Conservation (phyloP, 2,888 invertebrate genomes). For the Margaritifera margaritifera region DNA sequence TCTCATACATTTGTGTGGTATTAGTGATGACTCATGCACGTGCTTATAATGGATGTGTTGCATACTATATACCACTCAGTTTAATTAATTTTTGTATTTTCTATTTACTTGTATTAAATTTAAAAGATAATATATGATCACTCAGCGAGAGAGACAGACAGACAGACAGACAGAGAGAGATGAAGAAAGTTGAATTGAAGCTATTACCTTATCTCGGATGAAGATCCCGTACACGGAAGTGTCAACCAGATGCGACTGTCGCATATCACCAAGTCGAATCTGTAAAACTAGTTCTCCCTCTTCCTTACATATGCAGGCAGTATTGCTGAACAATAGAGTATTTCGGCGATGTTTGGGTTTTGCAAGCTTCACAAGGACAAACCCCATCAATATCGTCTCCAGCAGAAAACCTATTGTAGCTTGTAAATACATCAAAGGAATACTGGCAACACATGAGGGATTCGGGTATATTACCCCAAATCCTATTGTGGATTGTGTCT, state of each 20-base stretch:
- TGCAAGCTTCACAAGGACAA: conserved; percentile 92
- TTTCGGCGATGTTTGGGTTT: conserved; percentile 95
- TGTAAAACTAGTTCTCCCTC: conserved; percentile 69
- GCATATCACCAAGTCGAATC: conserved; percentile 71
- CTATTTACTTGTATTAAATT: too few relatives aligned
- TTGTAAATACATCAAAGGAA: conserved; percentile 90
- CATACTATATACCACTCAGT: too few relatives aligned
- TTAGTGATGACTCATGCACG: too few relatives aligned
- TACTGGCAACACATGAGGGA: conserved; percentile 91
- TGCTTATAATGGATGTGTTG: too few relatives aligned
- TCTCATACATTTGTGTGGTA: too few relatives aligned
- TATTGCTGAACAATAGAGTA: conserved; percentile 91
- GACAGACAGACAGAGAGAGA: conserved; percentile 2
- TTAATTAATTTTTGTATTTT: too few relatives aligned
- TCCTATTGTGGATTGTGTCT: conserved; percentile 96
- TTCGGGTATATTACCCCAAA: conserved; percentile 90
- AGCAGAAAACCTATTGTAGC: conserved; percentile 88
- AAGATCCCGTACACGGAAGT: conserved; percentile 94
- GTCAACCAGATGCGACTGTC: conserved; percentile 76
- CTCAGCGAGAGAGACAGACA: background rate
- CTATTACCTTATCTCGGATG: conserved; percentile 80
- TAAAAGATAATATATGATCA: too few relatives aligned
- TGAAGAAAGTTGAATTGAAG: background rate
- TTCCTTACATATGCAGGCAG: conserved; percentile 85
- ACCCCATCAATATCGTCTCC: conserved; percentile 81